Conservation (phyloP, 1,140 invertebrate genomes). For the Dryas iulia region DNA sequence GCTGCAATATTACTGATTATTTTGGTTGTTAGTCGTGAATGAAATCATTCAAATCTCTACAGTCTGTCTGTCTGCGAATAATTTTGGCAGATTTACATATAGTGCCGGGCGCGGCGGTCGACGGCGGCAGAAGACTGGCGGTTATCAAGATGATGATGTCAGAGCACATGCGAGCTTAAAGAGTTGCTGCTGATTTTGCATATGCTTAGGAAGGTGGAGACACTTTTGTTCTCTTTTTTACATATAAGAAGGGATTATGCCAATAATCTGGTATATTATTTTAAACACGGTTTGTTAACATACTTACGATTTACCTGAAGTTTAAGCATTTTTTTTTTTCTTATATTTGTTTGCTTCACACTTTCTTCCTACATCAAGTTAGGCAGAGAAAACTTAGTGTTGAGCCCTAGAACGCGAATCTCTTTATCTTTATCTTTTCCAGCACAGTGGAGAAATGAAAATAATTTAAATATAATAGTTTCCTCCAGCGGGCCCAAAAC, state of each 20-base stretch:
- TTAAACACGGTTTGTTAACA: too few relatives aligned
- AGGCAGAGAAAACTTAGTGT: too few relatives aligned
- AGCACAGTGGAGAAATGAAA: too few relatives aligned
- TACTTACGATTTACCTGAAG: too few relatives aligned
- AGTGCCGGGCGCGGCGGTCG: background rate
- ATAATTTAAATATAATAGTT: too few relatives aligned
- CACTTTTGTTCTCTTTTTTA: background rate
- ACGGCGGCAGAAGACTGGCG: background rate
- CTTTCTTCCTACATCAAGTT: too few relatives aligned
- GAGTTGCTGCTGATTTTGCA: background rate
- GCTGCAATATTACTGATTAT: background rate
- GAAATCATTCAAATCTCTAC: background rate
- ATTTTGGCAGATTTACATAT: background rate
- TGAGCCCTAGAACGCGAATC: too few relatives aligned
- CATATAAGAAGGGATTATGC: background rate
- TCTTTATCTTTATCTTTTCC: too few relatives aligned
- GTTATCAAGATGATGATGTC: conserved; percentile 3
- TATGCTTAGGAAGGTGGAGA: background rate
- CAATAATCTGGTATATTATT: too few relatives aligned
- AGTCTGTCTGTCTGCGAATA: background rate
- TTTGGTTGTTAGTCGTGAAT: background rate
- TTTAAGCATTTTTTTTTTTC: too few relatives aligned
- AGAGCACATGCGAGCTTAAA: background rate
- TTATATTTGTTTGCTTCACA: too few relatives aligned
- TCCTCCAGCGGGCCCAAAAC: too few relatives aligned